Evolutionary conservation across 2,888 invertebrate species (phyloP).

Genomic region (Zootermopsis nevadensis): DNA sequence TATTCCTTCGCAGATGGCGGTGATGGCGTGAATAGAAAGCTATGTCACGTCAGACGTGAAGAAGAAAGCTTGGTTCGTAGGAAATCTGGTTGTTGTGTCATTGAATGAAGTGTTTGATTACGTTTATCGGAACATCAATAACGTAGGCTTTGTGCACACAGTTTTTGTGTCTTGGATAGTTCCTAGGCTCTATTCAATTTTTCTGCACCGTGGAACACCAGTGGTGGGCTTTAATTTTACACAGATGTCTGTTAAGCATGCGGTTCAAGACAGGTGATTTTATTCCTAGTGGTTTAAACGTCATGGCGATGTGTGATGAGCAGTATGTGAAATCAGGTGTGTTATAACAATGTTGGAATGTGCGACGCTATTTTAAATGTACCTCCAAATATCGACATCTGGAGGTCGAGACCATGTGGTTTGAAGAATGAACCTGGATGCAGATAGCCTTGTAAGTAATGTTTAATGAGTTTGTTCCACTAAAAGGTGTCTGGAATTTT

Average conservation of each 20-base stretch:
- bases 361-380: conserved; percentile 23
- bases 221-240: neutral
- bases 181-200: neutral
- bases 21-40: conserved; percentile 36
- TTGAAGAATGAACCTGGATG: conserved; percentile 79
- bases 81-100: neutral
- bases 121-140: neutral
- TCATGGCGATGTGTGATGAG: conserved; percentile 35
- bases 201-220: neutral
- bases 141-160: neutral
- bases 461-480: neutral
- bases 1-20: conserved; percentile 27
- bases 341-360: conserved; percentile 48
- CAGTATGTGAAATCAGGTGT: conserved; percentile 24
- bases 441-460: conserved; percentile 74
- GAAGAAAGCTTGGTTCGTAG: conserved; percentile 36
- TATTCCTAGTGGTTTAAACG: conserved; percentile 7
- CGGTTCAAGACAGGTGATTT: conserved; percentile 23
- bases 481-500: neutral
- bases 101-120: neutral
- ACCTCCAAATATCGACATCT: conserved; percentile 26
- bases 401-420: conserved; percentile 66
- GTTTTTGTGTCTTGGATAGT: neutral
- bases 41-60: conserved; percentile 44
- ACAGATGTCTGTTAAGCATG: neutral